Conservation (phyloP, 2,888 invertebrate species). For the Sclerodermus sp. region DNA sequence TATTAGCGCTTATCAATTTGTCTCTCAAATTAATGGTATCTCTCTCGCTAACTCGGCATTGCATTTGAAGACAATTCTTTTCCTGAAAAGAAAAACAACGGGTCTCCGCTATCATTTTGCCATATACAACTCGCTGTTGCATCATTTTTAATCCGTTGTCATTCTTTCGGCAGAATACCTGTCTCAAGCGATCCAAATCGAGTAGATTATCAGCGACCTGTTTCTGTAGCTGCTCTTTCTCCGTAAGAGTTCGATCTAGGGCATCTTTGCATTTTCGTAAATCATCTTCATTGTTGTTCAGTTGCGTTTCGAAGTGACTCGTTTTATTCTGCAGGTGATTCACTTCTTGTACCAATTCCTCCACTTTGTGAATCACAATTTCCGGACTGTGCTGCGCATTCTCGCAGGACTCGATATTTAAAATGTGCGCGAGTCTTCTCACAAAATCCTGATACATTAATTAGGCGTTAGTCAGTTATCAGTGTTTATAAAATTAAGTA, state of each 20-base stretch:
- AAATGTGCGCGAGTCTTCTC: conserved; percentile 70
- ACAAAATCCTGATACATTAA: conserved; percentile 66
- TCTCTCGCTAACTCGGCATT: conserved; percentile 72
- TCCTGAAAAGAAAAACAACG: conserved; percentile 59
- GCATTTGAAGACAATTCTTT: conserved; percentile 74
- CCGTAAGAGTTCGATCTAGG: conserved; percentile 66
- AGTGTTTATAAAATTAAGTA: background rate
- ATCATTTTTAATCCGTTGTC: too few relatives aligned
- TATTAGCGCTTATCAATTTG: conserved; percentile 66
- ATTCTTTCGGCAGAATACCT: conserved; percentile 51
- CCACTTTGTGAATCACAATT: conserved; percentile 73
- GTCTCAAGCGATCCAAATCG: conserved; percentile 72
- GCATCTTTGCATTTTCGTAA: conserved; percentile 69
- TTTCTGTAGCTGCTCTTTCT: conserved; percentile 75
- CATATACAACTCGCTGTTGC: too few relatives aligned
- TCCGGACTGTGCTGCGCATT: conserved; percentile 65
- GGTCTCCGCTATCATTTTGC: too few relatives aligned
- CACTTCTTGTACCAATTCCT: conserved; percentile 76
- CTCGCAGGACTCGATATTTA: conserved; percentile 73
- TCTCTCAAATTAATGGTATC: conserved; percentile 72
- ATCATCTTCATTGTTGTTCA: conserved; percentile 66
- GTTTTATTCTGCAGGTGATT: conserved; percentile 66
- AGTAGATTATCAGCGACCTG: conserved; percentile 72
- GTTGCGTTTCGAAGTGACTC: conserved; percentile 56
- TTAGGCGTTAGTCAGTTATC: background rate